Conservation (phyloP, 1,140 invertebrate species). For the Drosophila serrata region DNA sequence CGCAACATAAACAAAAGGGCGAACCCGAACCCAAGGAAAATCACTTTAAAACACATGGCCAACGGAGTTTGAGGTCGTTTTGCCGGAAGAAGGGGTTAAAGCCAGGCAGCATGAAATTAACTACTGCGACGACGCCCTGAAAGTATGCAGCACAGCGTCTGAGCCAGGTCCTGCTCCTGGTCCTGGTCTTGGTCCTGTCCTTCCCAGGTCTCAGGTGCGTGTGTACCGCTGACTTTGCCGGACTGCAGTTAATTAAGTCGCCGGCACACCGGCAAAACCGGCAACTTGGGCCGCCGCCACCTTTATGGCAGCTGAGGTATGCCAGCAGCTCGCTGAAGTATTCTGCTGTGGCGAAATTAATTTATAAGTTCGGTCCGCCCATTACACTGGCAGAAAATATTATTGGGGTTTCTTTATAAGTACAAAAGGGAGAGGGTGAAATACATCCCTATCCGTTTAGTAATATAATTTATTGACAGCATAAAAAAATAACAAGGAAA, state of each 20-base stretch:
- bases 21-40: constrained; percentile 35
- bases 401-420: no score
- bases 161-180: constrained; percentile 12
- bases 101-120: constrained; percentile 69
- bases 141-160: constrained; percentile 49
- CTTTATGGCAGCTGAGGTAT: constrained; percentile 66
- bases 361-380: constrained; percentile 69
- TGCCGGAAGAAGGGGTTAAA: constrained; percentile 16
- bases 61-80: not conserved
- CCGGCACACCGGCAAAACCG: constrained; percentile 34
- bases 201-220: constrained; percentile 44
- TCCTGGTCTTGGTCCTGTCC: not conserved
- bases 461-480: not conserved
- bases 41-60: constrained; percentile 53
- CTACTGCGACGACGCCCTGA: constrained; percentile 34
- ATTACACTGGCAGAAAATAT: constrained; percentile 19
- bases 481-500: no score
- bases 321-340: constrained; percentile 66
- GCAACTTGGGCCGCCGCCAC: constrained; percentile 42
- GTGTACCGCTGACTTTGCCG: constrained; percentile 55
- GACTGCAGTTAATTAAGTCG: constrained; percentile 82
- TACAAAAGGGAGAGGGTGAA: not conserved
- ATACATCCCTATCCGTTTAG: no score
- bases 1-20: constrained; percentile 80
- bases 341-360: constrained; percentile 73